Percentiles rank a stretch among this genome's conserved stretches.
phyloP scores from a whole-genome alignment of 2,888 invertebrate genomes.

The Microchrysa polita region DNA sequence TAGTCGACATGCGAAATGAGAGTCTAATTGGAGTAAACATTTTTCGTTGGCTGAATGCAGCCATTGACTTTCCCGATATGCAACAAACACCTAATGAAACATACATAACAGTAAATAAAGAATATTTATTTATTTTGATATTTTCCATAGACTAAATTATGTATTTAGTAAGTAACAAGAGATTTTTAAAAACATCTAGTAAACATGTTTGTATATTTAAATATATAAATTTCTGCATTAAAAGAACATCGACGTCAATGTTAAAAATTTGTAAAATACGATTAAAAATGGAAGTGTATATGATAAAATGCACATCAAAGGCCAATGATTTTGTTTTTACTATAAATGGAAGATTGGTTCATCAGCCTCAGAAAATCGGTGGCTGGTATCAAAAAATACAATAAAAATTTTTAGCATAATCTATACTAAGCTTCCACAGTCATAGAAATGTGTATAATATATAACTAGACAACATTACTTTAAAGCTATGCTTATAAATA shows the following conservation, averaged over 20 bases:
- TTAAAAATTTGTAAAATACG: slow-evolving; percentile 1
- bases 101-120: too few species aligned
- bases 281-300: not conserved
- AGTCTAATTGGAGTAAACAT: too few species aligned
- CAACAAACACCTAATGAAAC: too few species aligned
- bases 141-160: not conserved
- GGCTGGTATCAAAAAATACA: not conserved
- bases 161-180: slow-evolving; percentile 4
- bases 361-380: not conserved
- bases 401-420: not conserved
- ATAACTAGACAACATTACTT: not conserved
- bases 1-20: too few species aligned
- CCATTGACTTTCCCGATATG: too few species aligned
- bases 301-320: not conserved
- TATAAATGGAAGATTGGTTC: not conserved
- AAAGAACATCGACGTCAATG: not conserved
- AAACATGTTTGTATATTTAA: not conserved
- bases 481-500: not conserved
- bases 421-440: not conserved
- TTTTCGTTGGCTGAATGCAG: too few species aligned
- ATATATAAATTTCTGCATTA: not conserved
- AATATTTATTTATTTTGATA: not conserved
- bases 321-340: not conserved
- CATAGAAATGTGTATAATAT: not conserved
- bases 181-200: not conserved